These are phyloP conservation scores for Theristicus caerulescens DNA, from an alignment of 2,113 vertebrate genomes.

Conservation along the genomic window DNA sequence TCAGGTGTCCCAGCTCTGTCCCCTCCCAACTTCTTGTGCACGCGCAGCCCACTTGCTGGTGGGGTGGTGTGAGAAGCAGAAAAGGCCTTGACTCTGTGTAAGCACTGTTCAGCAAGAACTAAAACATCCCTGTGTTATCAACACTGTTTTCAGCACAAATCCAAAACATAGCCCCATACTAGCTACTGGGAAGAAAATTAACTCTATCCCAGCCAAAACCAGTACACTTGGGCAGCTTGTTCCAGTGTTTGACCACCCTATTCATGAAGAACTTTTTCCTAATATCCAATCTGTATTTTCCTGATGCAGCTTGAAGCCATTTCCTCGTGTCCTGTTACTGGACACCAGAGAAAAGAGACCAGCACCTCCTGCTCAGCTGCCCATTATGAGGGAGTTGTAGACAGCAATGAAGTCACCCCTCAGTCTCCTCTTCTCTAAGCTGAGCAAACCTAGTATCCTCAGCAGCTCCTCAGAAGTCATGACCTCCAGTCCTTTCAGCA, in stretches of 20 bases:
- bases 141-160: background rate
- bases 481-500: background rate
- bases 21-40: background rate
- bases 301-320: background rate
- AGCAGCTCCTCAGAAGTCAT: background rate
- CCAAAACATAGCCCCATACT: background rate
- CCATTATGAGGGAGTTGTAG: background rate
- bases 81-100: background rate
- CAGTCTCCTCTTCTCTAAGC: background rate
- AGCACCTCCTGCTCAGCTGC: background rate
- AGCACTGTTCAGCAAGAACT: background rate
- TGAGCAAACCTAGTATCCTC: background rate
- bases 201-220: background rate
- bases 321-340: background rate
- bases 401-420: background rate
- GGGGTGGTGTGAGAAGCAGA: background rate
- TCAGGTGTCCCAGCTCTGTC: background rate
- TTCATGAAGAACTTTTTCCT: background rate
- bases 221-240: background rate
- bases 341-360: background rate
- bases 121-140: background rate
- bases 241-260: background rate
- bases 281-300: background rate
- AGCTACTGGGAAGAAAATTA: background rate
- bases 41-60: accelerated